Percentiles rank a stretch among this genome's conserved stretches.
phyloP scores from a whole-genome alignment of 2,797 vertebrate genomes.

The Epinephelus coioides region DNA sequence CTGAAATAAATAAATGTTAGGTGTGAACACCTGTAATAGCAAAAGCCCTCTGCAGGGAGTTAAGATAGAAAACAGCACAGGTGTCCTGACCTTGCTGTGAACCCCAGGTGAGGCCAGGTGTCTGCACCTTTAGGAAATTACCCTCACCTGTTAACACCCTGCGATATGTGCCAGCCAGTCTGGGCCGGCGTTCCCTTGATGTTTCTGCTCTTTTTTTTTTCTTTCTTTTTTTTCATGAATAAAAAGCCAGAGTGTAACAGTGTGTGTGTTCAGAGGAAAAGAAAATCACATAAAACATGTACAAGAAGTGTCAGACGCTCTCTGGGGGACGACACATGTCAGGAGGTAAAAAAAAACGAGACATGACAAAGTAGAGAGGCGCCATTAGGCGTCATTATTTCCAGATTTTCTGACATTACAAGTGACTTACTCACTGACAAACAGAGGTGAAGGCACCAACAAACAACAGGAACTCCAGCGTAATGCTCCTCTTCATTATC shows the following conservation, averaged over 20 bases:
- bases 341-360: slow-evolving; percentile 5
- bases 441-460: slow-evolving; percentile 61
- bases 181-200: slow-evolving; percentile 51
- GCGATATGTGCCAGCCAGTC: slow-evolving; percentile 55
- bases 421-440: slow-evolving; percentile 45
- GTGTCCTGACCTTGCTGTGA: slow-evolving; percentile 73
- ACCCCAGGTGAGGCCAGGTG: slow-evolving; percentile 70
- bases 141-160: slow-evolving; percentile 65
- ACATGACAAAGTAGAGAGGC: slow-evolving; percentile 15
- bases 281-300: slow-evolving; percentile 1
- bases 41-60: slow-evolving; percentile 63
- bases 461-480: slow-evolving; percentile 59
- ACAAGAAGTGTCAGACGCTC: slow-evolving; percentile 9
- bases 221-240: slow-evolving; percentile 54
- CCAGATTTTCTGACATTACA: slow-evolving; percentile 36
- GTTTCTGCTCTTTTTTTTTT: slow-evolving; percentile 58
- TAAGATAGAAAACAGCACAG: slow-evolving; percentile 56
- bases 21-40: slow-evolving; percentile 78
- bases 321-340: neutral
- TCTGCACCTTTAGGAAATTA: slow-evolving; percentile 56
- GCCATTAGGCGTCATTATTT: slow-evolving; percentile 40
- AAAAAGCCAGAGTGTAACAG: slow-evolving; percentile 64
- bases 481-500: slow-evolving; percentile 64
- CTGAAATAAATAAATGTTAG: slow-evolving; percentile 80
- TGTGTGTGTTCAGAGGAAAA: slow-evolving; percentile 57